Percentiles rank a stretch among this genome's conserved stretches.
phyloP scores from a whole-genome alignment of 2,113 vertebrate species.

The Danionella cerebrum region DNA sequence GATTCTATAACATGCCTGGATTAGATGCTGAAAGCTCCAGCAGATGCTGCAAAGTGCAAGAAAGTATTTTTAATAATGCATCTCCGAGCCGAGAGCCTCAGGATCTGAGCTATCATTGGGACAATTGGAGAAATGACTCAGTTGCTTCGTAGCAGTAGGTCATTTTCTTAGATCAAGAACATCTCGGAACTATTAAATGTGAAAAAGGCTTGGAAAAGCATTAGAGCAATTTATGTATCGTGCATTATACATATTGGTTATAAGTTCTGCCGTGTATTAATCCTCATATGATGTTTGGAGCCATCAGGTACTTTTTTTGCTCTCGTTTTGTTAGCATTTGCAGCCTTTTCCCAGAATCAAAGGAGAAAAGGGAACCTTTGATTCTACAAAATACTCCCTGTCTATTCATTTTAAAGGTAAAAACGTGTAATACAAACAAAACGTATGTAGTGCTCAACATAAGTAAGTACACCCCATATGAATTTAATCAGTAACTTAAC shows the following conservation, averaged over 20 bases:
- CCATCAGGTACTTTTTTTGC: not conserved
- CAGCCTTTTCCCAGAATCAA: no score
- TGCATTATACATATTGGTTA: not conserved
- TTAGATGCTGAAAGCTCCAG: slow-evolving; percentile 29
- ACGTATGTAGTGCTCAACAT: no score
- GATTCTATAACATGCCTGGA: slow-evolving; percentile 45
- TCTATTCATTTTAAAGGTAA: no score
- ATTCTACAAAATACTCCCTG: no score
- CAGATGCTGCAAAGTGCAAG: slow-evolving; percentile 36
- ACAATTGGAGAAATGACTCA: slow-evolving; percentile 8
- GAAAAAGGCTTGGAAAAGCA: not conserved
- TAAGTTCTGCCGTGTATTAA: not conserved
- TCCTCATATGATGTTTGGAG: not conserved
- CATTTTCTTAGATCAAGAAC: slow-evolving; percentile 17
- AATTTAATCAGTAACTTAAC: no score
- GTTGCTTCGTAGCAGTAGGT: not conserved
- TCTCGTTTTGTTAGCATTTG: not conserved
- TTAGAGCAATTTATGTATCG: not conserved
- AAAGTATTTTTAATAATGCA: slow-evolving; percentile 50
- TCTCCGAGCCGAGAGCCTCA: slow-evolving; percentile 46
- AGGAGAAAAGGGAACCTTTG: no score
- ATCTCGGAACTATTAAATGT: not conserved
- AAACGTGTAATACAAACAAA: no score
- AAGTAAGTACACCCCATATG: no score
- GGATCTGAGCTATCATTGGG: slow-evolving; percentile 43